Evolutionary conservation across 2,888 invertebrate genomes (phyloP), one percentile per base, ranked within the genome.

Genomic region (Argyresthia albistria): DNA sequence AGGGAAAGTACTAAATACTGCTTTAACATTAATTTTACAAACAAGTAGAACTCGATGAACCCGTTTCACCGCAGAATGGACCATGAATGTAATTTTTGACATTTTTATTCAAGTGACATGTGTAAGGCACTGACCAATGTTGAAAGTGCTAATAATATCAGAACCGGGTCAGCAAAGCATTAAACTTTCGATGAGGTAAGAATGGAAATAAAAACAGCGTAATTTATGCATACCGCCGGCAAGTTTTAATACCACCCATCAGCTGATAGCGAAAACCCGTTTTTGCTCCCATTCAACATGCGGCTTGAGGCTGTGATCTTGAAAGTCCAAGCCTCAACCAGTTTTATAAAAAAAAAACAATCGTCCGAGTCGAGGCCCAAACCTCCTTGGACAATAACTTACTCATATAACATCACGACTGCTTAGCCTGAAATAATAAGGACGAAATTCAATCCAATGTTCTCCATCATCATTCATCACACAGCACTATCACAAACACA

Each of bases 391-490:
- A 4, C 3, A 25, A 25, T 52, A 56, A 76, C 80, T 80, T 63
- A 84, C 84, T 72, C 72, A 73, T 78, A 69, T 68, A 76, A 76
- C 86, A 86, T 83, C 68, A 76, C 86, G 79, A 60, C 63, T 62
- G 67, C 70, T 25, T 79, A 76, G 65, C 67, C 65, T 65, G 69
- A 68, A 64, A 58, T 61, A 59, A 65, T 59, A 57, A 58, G 58
- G 54, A 58, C 64, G 57, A 62, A 53, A 58, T 55, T 48, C 55
- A 52, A 60, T 48, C 48, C 48, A 37, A 36, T 48, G 36, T 64
- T 63, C 76, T 69, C 76, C 80, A 83, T 82, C 59, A 69, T 78
- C 67, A 49, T 47, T 51, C 12, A 46, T 52, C 12, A 47, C 36
- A 54, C 57, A 57, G 49, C 35, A 39, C 47, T 54, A 54, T n/a